Evolutionary conservation across 2,797 vertebrate genomes (phyloP), one percentile per base, ranked within the genome.

Genomic region (Coregonus ussuriensis): DNA sequence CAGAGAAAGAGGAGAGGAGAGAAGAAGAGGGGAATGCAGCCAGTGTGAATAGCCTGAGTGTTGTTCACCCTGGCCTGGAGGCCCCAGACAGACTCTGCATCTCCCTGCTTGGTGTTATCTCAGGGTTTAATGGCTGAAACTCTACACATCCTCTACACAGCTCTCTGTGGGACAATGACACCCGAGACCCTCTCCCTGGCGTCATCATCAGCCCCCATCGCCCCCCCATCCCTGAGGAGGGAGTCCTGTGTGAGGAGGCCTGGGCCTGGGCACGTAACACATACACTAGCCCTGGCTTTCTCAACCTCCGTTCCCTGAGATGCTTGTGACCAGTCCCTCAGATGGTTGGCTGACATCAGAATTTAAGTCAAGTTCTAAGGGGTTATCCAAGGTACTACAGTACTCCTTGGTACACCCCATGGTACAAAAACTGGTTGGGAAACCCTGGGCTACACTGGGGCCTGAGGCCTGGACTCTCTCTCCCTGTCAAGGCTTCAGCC

Each of bases 311-410:
- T 31, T 31, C 31, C 31, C 31, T 31, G 31, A 31, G 31, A 31
- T 31, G 3, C 31, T 31, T 31, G 31, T 31, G 16, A 62, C 71
- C 79, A 77, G 4, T 33, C 31, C 31, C 31, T 31, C 31, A 3
- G 31, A 31, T 71, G 78, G 78, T 11, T 9, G 59, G 25, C 21
- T 7, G 62, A 90, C 21, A 75, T 71, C 33, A 33, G 33, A 33
- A 33, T 33, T 33, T 3, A 33, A 33, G 33, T 33, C 3, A 33
- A 33, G 33, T 33, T 33, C 33, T 33, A 33, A 33, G 33, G 33
- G 33, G 33, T 33, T 33, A 33, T 33, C 33, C 33, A 33, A 33
- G 33, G 33, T 33, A 33, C 33, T 33, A 33, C 33, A 31, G 31
- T 33, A 33, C 33, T 33, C 33, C 33, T 33, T 33, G 33, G 33